Conservation (phyloP, 2,113 vertebrate genomes). For the Microtus richardsoni region DNA sequence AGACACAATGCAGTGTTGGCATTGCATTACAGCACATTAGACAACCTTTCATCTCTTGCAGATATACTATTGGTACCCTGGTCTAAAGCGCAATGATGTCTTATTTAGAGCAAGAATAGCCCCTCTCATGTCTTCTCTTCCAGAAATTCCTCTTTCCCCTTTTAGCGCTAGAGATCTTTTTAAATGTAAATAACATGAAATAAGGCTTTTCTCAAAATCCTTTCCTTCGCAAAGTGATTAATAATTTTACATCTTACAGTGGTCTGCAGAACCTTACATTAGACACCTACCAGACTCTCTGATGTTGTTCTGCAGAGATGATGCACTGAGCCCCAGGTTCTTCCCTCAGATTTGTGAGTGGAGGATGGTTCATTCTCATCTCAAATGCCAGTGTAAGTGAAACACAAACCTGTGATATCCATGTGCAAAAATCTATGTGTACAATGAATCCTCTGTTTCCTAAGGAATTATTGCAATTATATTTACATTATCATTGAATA, state of each 20-base stretch:
- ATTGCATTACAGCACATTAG: not conserved
- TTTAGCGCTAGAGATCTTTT: not conserved
- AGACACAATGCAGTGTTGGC: not conserved
- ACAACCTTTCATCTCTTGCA: not conserved
- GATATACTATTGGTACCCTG: not conserved
- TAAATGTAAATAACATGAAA: not conserved
- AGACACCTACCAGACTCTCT: not conserved
- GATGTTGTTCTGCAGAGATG: not conserved
- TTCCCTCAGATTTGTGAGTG: not conserved
- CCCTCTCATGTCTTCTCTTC: not conserved
- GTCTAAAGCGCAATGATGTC: not conserved
- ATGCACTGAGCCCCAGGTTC: rapidly evolving
- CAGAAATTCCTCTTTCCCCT: not conserved
- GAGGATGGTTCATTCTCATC: not conserved
- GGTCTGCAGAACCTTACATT: not conserved
- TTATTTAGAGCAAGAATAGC: not conserved
- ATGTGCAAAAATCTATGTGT: not conserved
- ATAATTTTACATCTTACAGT: not conserved
- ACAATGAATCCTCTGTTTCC: not conserved
- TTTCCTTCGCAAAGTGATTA: not conserved
- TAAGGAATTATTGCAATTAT: not conserved
- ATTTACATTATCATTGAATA: not conserved
- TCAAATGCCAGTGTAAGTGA: not conserved
- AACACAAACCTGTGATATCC: not conserved
- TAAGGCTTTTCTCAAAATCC: not conserved